Conservation (phyloP, 2,113 vertebrate species). For the Pituophis catenifer region DNA sequence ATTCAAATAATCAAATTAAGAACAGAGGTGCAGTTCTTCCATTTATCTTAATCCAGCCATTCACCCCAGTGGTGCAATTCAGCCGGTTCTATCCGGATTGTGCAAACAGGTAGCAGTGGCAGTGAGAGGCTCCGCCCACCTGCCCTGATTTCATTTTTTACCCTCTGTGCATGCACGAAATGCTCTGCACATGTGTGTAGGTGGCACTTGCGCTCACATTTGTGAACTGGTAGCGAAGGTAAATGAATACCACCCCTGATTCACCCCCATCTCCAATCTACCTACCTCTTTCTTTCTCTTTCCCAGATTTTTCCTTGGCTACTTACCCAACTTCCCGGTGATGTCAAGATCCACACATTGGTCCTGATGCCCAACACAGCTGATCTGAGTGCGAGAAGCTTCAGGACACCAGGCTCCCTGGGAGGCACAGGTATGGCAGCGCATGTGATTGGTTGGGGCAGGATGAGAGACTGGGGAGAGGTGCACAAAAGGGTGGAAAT, state of each 20-base stretch:
- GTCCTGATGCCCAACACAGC: constrained; percentile 3
- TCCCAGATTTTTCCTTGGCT: not conserved
- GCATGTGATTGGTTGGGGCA: constrained; percentile 15
- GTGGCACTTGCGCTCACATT: too few relatives aligned
- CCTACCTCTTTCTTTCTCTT: not conserved
- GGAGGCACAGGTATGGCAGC: constrained; percentile 16
- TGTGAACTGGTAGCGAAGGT: too few relatives aligned
- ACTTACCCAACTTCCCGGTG: constrained; percentile 14
- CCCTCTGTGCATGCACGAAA: too few relatives aligned
- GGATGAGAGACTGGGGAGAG: not conserved
- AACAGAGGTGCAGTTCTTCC: not conserved
- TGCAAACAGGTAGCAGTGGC: too few relatives aligned
- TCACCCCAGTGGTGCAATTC: too few relatives aligned
- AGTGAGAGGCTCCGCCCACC: too few relatives aligned
- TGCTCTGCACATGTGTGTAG: too few relatives aligned
- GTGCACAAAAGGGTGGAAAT: not conserved
- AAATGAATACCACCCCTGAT: too few relatives aligned
- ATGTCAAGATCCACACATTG: constrained; percentile 20
- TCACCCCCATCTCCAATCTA: not conserved
- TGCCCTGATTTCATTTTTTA: too few relatives aligned
- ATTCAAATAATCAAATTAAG: not conserved
- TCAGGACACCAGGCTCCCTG: constrained; percentile 22
- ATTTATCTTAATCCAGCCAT: too few relatives aligned
- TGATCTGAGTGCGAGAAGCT: constrained; percentile 18
- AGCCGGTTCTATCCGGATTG: too few relatives aligned